Evolutionary conservation across 2,113 vertebrate species (phyloP).

Genomic region (Cyanoliseus patagonus): DNA sequence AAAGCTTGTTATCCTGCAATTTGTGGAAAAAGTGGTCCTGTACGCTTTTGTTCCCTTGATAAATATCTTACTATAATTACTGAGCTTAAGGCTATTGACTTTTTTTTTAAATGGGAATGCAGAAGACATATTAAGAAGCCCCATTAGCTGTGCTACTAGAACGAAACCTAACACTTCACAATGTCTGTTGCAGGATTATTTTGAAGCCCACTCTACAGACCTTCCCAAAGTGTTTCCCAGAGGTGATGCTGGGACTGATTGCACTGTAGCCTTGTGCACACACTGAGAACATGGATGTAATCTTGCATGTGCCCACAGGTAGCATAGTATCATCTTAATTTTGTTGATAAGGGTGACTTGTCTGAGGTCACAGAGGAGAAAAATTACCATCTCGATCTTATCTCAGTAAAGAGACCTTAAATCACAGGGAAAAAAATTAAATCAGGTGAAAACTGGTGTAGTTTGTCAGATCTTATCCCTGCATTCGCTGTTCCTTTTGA

Average conservation of each 20-base stretch:
- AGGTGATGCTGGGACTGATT: neutral
- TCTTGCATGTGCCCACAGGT: neutral
- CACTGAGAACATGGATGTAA: neutral
- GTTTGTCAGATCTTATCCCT: neutral
- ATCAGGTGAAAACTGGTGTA: neutral
- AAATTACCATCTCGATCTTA: neutral
- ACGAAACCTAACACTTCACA: neutral
- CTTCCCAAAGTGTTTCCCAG: neutral
- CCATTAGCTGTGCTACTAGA: neutral
- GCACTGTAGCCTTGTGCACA: neutral
- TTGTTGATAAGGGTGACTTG: neutral
- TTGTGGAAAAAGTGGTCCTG: neutral
- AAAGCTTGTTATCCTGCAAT: neutral
- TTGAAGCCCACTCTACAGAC: neutral
- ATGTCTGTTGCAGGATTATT: neutral
- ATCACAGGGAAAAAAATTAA: neutral
- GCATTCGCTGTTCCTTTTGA: neutral
- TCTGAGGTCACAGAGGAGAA: neutral
- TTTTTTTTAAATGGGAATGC: neutral
- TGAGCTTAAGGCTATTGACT: neutral
- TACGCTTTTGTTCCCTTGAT: neutral
- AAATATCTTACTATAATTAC: neutral
- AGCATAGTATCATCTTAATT: neutral
- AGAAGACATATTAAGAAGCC: neutral
- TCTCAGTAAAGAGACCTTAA: neutral